Evolutionary conservation across 2,888 invertebrate species (phyloP), one percentile per base, ranked within the genome.

Genomic region (Deilephila porcellus): DNA sequence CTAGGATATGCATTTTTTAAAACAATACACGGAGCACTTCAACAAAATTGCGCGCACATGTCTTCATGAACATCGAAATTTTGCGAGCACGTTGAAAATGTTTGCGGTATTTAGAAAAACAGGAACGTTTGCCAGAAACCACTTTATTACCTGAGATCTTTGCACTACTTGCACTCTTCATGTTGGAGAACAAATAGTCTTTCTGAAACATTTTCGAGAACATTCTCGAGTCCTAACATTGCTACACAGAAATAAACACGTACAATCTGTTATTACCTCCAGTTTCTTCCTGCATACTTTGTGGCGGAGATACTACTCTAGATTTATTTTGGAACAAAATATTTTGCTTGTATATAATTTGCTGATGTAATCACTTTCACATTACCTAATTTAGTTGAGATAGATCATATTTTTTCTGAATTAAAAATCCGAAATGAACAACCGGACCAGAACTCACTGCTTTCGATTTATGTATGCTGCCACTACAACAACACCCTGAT

Each of bases 61-160:
- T 78, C 79, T 78, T 77, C 78, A 74, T 78, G 76, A 74, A 77
- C 74, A 74, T 78, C 78, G 82, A 84, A 82, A 82, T 81, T 74
- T 78, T 79, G 75, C 75, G 76, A 76, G 74, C 77, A 76, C 74
- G 72, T 34, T 73, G 74, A 59, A 76, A 76, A 75, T 75, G 79
- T 78, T 75, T 74, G 72, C 76, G 77, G 74, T 74, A 45, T 82
- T 82, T 82, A 80, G 79, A 80, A 78, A 81, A 81, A 81, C 80
- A 81, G 76, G 71, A 81, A 78, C 67, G 62, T 56, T 73, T 73
- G 37, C 72, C 64, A 77, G 45, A 45, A 45, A 45, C 76, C 78
- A 76, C 77, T 83, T 84, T 84, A 83, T 82, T 83, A 78, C 77
- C 67, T 64, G 17, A 19, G 67, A 29, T 67, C 67, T 56, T 72